phyloP scores from a whole-genome alignment of 1,140 invertebrate species.

The Scaptomyza hsui region DNA sequence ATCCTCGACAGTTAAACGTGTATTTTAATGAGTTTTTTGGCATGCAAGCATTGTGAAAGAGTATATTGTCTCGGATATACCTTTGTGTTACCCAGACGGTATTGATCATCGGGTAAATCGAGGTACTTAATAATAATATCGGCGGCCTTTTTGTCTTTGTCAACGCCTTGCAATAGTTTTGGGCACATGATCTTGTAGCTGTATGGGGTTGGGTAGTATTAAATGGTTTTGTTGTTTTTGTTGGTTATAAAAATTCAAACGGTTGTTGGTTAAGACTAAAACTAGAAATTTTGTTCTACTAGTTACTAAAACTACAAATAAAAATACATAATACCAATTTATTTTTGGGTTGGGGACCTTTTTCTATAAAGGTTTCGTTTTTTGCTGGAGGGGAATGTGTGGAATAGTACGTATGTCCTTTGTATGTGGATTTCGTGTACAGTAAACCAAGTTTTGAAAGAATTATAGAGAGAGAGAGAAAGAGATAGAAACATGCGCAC shows the following conservation, averaged over 20 bases:
- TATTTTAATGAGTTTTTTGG: conserved; percentile 6
- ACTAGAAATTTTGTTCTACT: conserved; percentile 1
- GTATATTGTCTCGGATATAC: conserved; percentile 86
- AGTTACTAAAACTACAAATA: conserved; percentile 39
- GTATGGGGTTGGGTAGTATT: conserved; percentile 74
- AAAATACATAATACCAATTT: conserved; percentile 54
- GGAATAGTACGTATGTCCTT: conserved; percentile 35
- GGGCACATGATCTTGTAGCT: conserved; percentile 97
- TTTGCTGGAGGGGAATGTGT: neutral
- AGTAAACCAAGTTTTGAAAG: conserved; percentile 10
- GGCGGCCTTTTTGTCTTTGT: conserved; percentile 92
- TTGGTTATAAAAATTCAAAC: conserved; percentile 39
- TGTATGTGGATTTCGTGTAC: conserved; percentile 35
- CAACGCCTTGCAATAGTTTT: conserved; percentile 89
- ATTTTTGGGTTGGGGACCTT: conserved; percentile 37
- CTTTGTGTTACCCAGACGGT: conserved; percentile 98
- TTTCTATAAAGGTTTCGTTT: conserved; percentile 51
- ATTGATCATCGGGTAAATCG: conserved; percentile 95
- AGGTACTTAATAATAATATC: conserved; percentile 94
- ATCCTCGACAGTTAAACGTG: neutral
- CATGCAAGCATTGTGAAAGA: conserved; percentile 17
- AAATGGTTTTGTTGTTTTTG: conserved; percentile 52
- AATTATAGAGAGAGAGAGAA: conserved; percentile 20
- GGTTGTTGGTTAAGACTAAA: conserved; percentile 36
- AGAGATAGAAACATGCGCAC: conserved; percentile 52